Evolutionary conservation across 2,797 vertebrate species (phyloP).

Genomic region (Tangara arthus): DNA sequence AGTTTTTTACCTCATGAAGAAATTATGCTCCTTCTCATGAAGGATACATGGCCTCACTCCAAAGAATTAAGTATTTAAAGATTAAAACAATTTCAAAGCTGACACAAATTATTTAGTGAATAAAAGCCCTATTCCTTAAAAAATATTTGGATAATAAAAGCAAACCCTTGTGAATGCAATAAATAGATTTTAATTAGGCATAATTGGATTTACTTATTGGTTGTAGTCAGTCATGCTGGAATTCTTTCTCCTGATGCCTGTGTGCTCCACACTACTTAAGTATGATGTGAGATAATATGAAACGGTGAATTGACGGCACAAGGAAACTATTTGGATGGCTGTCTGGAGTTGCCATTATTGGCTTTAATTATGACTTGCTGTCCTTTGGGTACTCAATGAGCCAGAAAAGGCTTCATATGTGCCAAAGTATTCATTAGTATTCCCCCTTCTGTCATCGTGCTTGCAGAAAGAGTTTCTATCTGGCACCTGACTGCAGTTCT

Average conservation of each 20-base stretch:
- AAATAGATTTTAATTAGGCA: slow-evolving; percentile 60
- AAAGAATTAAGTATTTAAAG: slow-evolving; percentile 41
- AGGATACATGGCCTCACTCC: slow-evolving; percentile 49
- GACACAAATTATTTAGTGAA: slow-evolving; percentile 40
- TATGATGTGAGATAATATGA: slow-evolving; percentile 70
- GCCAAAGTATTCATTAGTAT: slow-evolving; percentile 78
- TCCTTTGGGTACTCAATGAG: slow-evolving; percentile 74
- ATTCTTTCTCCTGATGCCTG: slow-evolving; percentile 60
- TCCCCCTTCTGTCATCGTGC: slow-evolving; percentile 70
- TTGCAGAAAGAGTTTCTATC: slow-evolving; percentile 69
- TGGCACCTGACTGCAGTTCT: slow-evolving; percentile 64
- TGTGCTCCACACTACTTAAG: slow-evolving; percentile 52
- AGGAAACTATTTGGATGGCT: slow-evolving; percentile 75
- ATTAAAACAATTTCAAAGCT: slow-evolving; percentile 33
- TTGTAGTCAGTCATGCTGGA: slow-evolving; percentile 58
- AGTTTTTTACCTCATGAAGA: slow-evolving; percentile 31
- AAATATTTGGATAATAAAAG: slow-evolving; percentile 60
- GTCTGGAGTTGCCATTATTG: slow-evolving; percentile 77
- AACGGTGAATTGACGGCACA: slow-evolving; percentile 66
- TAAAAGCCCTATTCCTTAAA: slow-evolving; percentile 1
- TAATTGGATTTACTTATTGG: slow-evolving; percentile 51
- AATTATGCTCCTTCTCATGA: slow-evolving; percentile 18
- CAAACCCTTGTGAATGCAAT: slow-evolving; percentile 48
- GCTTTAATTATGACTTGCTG: slow-evolving; percentile 75
- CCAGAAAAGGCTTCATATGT: slow-evolving; percentile 70